Evolutionary conservation across 2,797 vertebrate species (phyloP), one percentile per base, ranked within the genome.

Genomic region (Prionace glauca): DNA sequence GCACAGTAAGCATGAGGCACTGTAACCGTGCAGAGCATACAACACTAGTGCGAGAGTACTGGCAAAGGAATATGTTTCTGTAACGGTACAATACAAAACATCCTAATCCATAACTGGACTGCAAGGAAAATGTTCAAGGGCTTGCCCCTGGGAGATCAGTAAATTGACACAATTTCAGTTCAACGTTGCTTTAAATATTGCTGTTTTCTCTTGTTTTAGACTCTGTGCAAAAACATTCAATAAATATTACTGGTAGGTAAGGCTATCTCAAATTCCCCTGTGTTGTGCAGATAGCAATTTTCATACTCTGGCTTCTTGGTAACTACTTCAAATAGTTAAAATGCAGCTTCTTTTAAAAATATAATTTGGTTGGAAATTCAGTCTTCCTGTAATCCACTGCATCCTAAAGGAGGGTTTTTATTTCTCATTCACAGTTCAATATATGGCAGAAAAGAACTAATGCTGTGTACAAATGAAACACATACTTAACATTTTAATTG

Each of bases 401-500:
- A 32, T 84, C 79, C n/a, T 62, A 90, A 90, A 65, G 12, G 14
- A 90, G 87, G 29, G 14, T n/a, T n/a, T 18, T 90, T 62, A 26
- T 18, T 90, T 62, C 45, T 12, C 16, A 32, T 90, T 90, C 56
- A 32, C 56, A 84, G 36, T 81, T 41, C 16, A 81, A 36, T 81
- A 81, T 20, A 16, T 18, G 36, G 32, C 22, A 18, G 32, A n/a
- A 62, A 45, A 87, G 24, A 56, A 65, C 14, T 32, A 26, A 14
- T 8, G 18, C 14, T 91, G 60, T 32, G 22, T 8, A 12, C 60
- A 62, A 56, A 62, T 62, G 60, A 91, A 91, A 91, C 32, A 5
- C 24, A 87, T 16, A n/a, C 56, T 36, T 60, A 91, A 91, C 84
- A 91, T 91, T 65, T 91, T 91, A 65, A 91, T 91, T 91, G 32